A percentile compares a stretch with the other conserved stretches of the same genome.
These are phyloP conservation scores for Xenopus borealis DNA, from an alignment of 2,113 vertebrate species.

Conservation along the genomic window DNA sequence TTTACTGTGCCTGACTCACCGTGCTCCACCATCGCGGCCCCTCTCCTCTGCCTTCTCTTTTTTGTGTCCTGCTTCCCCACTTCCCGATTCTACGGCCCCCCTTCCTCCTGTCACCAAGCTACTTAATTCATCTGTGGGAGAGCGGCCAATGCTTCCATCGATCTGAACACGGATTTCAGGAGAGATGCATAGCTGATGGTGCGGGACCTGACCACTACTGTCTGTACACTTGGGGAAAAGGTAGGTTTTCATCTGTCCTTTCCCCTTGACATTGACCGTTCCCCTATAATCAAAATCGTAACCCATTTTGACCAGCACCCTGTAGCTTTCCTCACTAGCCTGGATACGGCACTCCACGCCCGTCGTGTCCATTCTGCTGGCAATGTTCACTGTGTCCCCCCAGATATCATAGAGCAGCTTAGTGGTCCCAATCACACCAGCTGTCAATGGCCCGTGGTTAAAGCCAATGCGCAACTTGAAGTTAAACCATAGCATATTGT, in stretches of 20 bases:
- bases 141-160: conserved; percentile 96
- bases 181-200: conserved; percentile 82
- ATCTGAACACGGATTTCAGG: conserved; percentile 94
- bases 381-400: conserved; percentile 98
- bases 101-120: conserved; percentile 70
- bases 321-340: conserved; percentile 95
- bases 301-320: conserved; percentile 85
- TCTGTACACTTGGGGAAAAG: conserved; percentile 89
- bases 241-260: conserved; percentile 98
- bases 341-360: conserved; percentile 95
- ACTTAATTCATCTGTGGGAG: conserved; percentile 90
- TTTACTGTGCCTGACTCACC: conserved; percentile 25
- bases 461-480: conserved; percentile 95
- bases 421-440: conserved; percentile 95
- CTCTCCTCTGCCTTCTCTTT: conserved; percentile 34
- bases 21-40: conserved; percentile 42
- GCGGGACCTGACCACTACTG: conserved; percentile 76
- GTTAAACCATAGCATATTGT: conserved; percentile 97
- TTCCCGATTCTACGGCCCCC: conserved; percentile 16
- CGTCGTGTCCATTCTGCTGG: conserved; percentile 98
- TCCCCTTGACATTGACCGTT: conserved; percentile 97
- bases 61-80: conserved; percentile 26
- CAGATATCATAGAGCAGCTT: conserved; percentile 97
- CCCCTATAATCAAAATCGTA: conserved; percentile 95
- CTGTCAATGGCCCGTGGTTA: conserved; percentile 92